Evolutionary conservation across 2,797 vertebrate species (phyloP).

Genomic region (Eleutherodactylus coqui): DNA sequence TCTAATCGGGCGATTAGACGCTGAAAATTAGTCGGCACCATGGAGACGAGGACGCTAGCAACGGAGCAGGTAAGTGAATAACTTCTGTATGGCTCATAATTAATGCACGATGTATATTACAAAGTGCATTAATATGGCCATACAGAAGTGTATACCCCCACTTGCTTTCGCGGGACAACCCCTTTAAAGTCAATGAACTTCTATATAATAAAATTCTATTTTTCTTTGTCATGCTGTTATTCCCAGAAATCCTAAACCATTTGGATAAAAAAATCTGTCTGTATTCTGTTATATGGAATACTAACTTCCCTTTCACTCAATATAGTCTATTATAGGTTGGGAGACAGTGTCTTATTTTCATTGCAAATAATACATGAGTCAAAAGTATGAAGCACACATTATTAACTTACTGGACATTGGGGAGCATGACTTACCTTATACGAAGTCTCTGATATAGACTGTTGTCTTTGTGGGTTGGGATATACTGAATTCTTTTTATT

Average conservation of each 20-base stretch:
- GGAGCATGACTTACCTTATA: conserved; percentile 34
- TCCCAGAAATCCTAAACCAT: conserved; percentile 40
- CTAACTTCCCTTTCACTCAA: neutral
- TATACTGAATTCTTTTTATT: neutral
- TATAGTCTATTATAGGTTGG: conserved; percentile 3
- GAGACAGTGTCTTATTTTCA: conserved; percentile 23
- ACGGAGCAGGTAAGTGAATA: too few relatives aligned
- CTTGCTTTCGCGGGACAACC: neutral
- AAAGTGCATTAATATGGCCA: too few relatives aligned
- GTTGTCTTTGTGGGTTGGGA: conserved; percentile 25
- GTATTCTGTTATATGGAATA: neutral
- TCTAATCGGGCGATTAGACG: too few relatives aligned
- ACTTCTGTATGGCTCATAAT: too few relatives aligned
- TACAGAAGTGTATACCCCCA: too few relatives aligned
- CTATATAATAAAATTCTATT: neutral
- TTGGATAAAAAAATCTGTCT: neutral
- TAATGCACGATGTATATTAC: too few relatives aligned
- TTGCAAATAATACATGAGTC: conserved; percentile 3
- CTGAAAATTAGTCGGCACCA: too few relatives aligned
- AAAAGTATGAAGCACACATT: neutral
- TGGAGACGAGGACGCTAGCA: too few relatives aligned
- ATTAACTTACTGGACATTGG: neutral
- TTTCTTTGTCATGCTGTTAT: neutral
- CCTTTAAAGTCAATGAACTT: neutral
- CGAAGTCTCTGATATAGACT: neutral